Base-by-base conservation (phyloP, 2,888 invertebrate species). In the Nymphalis polychloros region DNA sequence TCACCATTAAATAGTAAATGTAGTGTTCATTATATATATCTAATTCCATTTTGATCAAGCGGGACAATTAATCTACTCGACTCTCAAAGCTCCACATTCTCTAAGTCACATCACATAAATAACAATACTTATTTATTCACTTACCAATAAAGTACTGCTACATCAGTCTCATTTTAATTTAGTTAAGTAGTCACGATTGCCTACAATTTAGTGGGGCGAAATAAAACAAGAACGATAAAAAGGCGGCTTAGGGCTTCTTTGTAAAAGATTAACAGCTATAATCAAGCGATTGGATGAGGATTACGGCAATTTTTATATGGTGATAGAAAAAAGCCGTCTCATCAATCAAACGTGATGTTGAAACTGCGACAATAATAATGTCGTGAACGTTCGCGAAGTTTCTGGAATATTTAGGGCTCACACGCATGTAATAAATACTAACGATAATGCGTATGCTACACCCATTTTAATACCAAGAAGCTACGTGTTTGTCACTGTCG, bases 281-380 rank as follows among this genome's bases (percentile, higher is more conserved):
- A 90, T 90, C 89, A 89, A 89, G 90, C 89, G 86, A 90, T 90
- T 89, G 89, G 81, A 83, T 78, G 84, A 77, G 87, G 87, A 90
- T 90, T 89, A 89, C 87, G 84, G 83, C 84, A 84, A 87, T 89
- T 90, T 89, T 91, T 89, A 89, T 87, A 84, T 85, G 81, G 70
- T 75, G 67, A 68, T 55, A 65, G 66, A 57, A 70, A 64, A 68
- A 60, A 17, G 35, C 61, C 20, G 20, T 62, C 63, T 73, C 81
- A 87, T 86, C 84, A 84, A 85, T 87, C 86, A 84, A 81, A 77
- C 76, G 74, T 75, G 76, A 78, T 79, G 71, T 73, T 76, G 77
- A 82, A 84, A 82, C 84, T 81, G 79, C 69, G 76, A 78, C 82
- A 82, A 85, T 87, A 87, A 87, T 85, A 85, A 85, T 84, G 86